These are phyloP conservation scores for Dinoponera quadriceps DNA, from an alignment of 1,140 invertebrate genomes.

Conservation along the genomic window DNA sequence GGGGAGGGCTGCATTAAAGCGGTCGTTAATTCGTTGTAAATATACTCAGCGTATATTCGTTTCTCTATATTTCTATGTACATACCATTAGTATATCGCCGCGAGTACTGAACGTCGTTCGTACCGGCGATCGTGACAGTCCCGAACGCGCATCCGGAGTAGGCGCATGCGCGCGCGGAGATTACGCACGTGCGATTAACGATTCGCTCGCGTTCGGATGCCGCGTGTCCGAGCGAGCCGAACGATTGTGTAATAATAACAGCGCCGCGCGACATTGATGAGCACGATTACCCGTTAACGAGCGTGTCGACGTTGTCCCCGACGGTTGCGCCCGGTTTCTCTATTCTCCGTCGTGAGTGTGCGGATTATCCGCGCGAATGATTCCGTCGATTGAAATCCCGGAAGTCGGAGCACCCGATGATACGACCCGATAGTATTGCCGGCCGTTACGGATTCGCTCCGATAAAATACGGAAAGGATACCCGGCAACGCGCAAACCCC, in stretches of 20 bases:
- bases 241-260: slow-evolving; percentile 73
- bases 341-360: neutral
- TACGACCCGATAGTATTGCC: neutral
- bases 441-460: neutral
- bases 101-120: slow-evolving; percentile 76
- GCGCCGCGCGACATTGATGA: slow-evolving; percentile 66
- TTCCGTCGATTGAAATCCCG: neutral
- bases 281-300: slow-evolving; percentile 54
- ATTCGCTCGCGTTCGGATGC: slow-evolving; percentile 73
- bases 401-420: no score
- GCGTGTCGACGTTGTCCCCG: neutral
- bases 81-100: slow-evolving; percentile 78
- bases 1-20: slow-evolving; percentile 72
- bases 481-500: slow-evolving; percentile 11
- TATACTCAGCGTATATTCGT: slow-evolving; percentile 78
- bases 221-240: slow-evolving; percentile 58
- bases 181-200: slow-evolving; percentile 73
- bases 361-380: neutral
- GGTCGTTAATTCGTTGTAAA: slow-evolving; percentile 79
- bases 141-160: slow-evolving; percentile 12
- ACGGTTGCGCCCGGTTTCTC: neutral
- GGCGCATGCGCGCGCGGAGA: slow-evolving; percentile 26
- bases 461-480: neutral
- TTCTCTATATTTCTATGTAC: slow-evolving; percentile 80
- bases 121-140: slow-evolving; percentile 54